Base-by-base conservation (phyloP, 23 tunicate genomes). In the Oikopleura vanhoeffeni region DNA sequence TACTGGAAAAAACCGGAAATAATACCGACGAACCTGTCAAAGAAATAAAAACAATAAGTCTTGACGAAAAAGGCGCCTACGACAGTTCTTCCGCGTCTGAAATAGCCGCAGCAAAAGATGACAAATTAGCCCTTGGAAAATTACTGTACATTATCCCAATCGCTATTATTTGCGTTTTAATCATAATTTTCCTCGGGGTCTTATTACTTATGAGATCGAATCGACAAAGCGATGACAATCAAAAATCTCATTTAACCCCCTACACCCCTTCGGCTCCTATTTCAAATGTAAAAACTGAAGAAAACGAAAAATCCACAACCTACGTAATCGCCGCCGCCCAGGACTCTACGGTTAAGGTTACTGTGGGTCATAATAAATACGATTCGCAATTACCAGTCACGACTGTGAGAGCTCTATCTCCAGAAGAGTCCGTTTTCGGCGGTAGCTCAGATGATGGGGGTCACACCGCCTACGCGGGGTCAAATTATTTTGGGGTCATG, bases 301-400 rank as follows among this genome's bases (percentile, higher is more conserved):
- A 71, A 38, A 32, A 2, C 34, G 79, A 71, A 24, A 30, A 30
- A 18, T 18, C 79, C 27, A 71, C 79, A 2, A 30, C 35, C 38
- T 71, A 71, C 32, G 27, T 30, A 3, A 13, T 13, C 32, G 34
- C 79, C 35, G 79, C 79, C 4, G 79, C 79, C 36, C 79, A 71
- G 34, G 79, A 71, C 79, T 71, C 79, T 38, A 13, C 79, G 34
- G 79, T 71, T 2, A 71, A 71, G 79, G 79, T 71, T 24, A 71
- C 79, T 24, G 79, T 71, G 34, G 36, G 3, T 18, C 79, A 71
- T 18, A 71, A 71, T 32, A 18, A 30, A 18, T 71, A 71, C 79
- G 79, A 71, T 4, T 71, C 79, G 3, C 79, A 13, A 30, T 18
- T 71, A 38, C 79, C 79, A 32, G 27, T 38, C 27, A 71, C 35